These are phyloP conservation scores for Ameiurus melas DNA, from an alignment of 2,113 vertebrate species.

Conservation along the genomic window DNA sequence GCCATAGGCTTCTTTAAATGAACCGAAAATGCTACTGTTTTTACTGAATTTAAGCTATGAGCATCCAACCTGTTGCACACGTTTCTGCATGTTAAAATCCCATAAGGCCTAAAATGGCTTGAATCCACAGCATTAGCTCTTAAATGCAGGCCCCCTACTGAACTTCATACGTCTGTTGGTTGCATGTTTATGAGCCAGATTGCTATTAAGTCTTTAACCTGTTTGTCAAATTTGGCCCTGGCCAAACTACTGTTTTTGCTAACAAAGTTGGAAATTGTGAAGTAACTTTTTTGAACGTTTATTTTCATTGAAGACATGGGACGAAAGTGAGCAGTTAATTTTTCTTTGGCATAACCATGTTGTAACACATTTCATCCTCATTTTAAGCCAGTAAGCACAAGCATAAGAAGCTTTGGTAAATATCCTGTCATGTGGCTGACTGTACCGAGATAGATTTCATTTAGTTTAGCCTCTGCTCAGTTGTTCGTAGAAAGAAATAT, in stretches of 20 bases:
- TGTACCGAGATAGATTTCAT: neutral
- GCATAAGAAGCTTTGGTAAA: conserved; percentile 22
- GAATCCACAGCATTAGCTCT: conserved; percentile 53
- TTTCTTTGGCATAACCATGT: conserved; percentile 19
- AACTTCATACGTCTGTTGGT: conserved; percentile 56
- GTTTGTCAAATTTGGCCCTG: conserved; percentile 16
- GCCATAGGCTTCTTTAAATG: neutral
- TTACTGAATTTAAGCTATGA: neutral
- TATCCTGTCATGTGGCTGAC: neutral
- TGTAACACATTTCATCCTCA: neutral
- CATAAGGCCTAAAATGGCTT: conserved; percentile 32
- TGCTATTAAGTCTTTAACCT: conserved; percentile 57
- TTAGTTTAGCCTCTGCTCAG: neutral
- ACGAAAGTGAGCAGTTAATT: conserved; percentile 11
- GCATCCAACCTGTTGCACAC: conserved; percentile 20
- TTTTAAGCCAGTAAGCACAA: neutral
- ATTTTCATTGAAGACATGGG: conserved; percentile 13
- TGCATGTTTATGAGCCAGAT: conserved; percentile 56
- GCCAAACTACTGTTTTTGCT: conserved; percentile 16
- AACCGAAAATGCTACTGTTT: neutral
- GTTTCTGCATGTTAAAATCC: conserved; percentile 15
- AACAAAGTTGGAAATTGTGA: conserved; percentile 10
- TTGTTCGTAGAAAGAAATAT: neutral
- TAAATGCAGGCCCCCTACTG: conserved; percentile 46
- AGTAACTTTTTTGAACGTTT: conserved; percentile 1